Base-by-base conservation (phyloP, 1,140 invertebrate species). In the Bombus pascuorum region DNA sequence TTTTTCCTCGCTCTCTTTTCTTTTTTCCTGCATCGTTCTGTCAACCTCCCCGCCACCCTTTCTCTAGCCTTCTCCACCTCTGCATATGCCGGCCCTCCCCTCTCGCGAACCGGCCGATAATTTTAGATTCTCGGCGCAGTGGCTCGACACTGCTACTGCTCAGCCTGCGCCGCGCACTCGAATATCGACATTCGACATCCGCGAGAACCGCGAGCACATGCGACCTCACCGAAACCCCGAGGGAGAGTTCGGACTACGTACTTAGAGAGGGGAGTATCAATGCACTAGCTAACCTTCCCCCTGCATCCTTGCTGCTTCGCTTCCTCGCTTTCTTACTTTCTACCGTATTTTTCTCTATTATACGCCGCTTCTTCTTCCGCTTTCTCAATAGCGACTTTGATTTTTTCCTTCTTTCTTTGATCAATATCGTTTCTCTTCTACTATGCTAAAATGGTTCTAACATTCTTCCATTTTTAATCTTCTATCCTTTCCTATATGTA, bases 81-180 rank as follows among this genome's bases (percentile, higher is more conserved):
- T 44, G 28, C 72, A 39, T 95, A 44, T 95, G 59, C 59, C 59
- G 13, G 59, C 59, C 90, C 89, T 53, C 91, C 83, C 18, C 91
- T 68, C 70, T 66, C 65, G 62, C 73, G 88, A 88, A 91, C 87
- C 87, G 83, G 79, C 93, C 91, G 93, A 94, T 94, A 94, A 94
- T 93, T 94, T 94, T 94, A 94, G 93, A 94, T 89, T 93, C 93
- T 91, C 92, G 92, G 92, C 92, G 91, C 92, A 92, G 91, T 91
- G 88, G 90, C 92, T 93, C 88, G 85, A 74, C 83, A 88, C 89
- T 88, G 90, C 93, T 89, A 93, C 89, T 94, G 94, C 94, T 93
- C 93, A 92, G 88, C 92, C 88, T 90, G 92, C 83, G 92, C 90
- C 90, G 94, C 94, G 94, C 94, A 95, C 92, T 92, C 89, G 86